Percentiles rank a stretch among this genome's conserved stretches.
phyloP scores from a whole-genome alignment of 2,888 invertebrate species.

The Mayetiola destructor region DNA sequence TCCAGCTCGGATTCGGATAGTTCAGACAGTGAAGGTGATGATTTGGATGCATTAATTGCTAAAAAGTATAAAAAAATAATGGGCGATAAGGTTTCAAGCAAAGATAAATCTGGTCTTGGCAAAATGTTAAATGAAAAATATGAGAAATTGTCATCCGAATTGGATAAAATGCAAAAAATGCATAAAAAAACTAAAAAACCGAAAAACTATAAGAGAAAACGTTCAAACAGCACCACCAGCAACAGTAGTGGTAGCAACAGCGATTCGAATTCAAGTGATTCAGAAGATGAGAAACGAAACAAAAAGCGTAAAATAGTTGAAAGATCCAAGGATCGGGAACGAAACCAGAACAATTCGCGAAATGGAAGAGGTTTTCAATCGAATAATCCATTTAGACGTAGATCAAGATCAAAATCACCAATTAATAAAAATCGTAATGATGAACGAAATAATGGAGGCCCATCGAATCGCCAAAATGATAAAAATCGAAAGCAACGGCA shows the following conservation, averaged over 20 bases:
- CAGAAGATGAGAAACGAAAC: not conserved
- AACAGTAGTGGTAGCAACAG: conserved; percentile 15
- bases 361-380: not conserved
- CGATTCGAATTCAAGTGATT: not conserved
- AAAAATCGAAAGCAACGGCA: not conserved
- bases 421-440: not conserved
- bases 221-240: conserved; percentile 15
- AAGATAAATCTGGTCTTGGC: conserved; percentile 27
- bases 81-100: conserved; percentile 22
- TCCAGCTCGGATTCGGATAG: conserved; percentile 21
- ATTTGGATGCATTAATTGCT: conserved; percentile 53
- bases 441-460: not conserved
- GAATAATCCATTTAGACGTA: not conserved
- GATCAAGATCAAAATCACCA: not conserved
- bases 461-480: not conserved
- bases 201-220: conserved; percentile 14
- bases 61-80: conserved; percentile 51
- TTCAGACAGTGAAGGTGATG: conserved; percentile 28
- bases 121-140: conserved; percentile 32
- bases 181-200: conserved; percentile 18
- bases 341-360: not conserved
- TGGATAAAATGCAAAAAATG: conserved; percentile 27
- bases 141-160: conserved; percentile 31
- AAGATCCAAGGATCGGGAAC: not conserved
- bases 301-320: too few species aligned